Base-by-base conservation (phyloP, 1,140 invertebrate species). In the Cryptotermes secundus region DNA sequence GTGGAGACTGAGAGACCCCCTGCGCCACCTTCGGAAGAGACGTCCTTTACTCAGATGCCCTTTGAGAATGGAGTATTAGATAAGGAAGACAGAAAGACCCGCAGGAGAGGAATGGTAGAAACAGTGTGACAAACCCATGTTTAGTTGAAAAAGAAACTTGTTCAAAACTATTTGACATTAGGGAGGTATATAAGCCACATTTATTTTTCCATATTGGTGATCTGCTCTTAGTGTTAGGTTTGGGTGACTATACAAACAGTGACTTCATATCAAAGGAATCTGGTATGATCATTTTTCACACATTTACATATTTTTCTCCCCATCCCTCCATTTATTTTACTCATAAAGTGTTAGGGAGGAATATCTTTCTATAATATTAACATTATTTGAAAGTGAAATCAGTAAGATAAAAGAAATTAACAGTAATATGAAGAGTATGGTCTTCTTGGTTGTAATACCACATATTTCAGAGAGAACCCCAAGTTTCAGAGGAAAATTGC, bases 1-100 rank as follows among this genome's bases (percentile, higher is more conserved):
- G 49, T 35, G 26, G 34, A 22, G 19, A 65, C 72, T 16, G 83
- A 42, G 36, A 35, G 12, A 34, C 80, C 84, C 14, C 84, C 84
- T 26, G 84, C 42, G 26, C 49, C 49, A 31, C 83, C 38, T 31
- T 82, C 84, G 26, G 84, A 84, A 79, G 84, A 84, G 42, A 84
- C 84, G 10, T 84, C 84, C 19, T 84, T 84, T 34, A 84, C 84
- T 34, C 84, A 84, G 84, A 45, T 84, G 42, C 81, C 84, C 22
- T 36, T 31, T 34, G 83, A 36, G 36, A 65, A 34, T n/a, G 53
- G 59, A 3, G 80, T 16, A 59, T 34, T 45, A 53, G 38, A 34
- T 16, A 38, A 59, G 9, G 84, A 84, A 65, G 84, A 84, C 6
- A 84, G 53, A 24, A 53, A 80, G 79, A 53, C 84, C n/a, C 80